Conservation (phyloP, 2,797 vertebrate species). For the Malacoctenus gilli region DNA sequence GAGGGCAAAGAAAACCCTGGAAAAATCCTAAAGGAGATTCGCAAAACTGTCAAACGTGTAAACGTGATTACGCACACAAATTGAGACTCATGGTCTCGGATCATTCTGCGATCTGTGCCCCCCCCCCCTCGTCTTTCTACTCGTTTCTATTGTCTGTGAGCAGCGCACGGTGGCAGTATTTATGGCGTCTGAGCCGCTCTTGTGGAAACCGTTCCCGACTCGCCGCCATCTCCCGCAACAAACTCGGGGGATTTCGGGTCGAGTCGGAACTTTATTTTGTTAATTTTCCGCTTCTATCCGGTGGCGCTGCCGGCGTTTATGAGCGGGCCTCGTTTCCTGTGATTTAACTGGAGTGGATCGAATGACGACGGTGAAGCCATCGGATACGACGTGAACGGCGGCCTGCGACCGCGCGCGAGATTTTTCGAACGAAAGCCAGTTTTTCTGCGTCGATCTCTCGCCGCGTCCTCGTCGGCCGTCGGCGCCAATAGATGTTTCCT, state of each 20-base stretch:
- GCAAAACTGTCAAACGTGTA: no score
- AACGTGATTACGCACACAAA: no score
- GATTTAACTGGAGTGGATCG: slow-evolving; percentile 60
- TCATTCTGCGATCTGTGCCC: no score
- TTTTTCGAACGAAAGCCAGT: slow-evolving; percentile 59
- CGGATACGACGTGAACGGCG: slow-evolving; percentile 32
- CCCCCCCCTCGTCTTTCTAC: slow-evolving; percentile 19
- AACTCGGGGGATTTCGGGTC: slow-evolving; percentile 5
- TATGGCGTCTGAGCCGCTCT: slow-evolving; percentile 52
- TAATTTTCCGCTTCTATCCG: slow-evolving; percentile 8
- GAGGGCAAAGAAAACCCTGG: no score
- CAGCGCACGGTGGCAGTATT: slow-evolving; percentile 62
- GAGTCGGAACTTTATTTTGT: slow-evolving; percentile 18
- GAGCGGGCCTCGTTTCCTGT: slow-evolving; percentile 46
- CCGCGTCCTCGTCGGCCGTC: slow-evolving; percentile 51
- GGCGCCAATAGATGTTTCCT: slow-evolving; percentile 49
- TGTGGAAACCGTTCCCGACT: slow-evolving; percentile 33
- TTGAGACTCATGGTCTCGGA: no score
- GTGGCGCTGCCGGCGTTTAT: slow-evolving; percentile 43
- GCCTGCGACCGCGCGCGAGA: slow-evolving; percentile 28
- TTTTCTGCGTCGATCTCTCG: slow-evolving; percentile 58
- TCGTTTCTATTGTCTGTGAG: slow-evolving; percentile 50
- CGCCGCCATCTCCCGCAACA: slow-evolving; percentile 22
- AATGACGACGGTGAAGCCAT: slow-evolving; percentile 42
- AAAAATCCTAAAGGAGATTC: no score